Conservation (phyloP, 2,797 vertebrate species). For the Acanthornis magna region DNA sequence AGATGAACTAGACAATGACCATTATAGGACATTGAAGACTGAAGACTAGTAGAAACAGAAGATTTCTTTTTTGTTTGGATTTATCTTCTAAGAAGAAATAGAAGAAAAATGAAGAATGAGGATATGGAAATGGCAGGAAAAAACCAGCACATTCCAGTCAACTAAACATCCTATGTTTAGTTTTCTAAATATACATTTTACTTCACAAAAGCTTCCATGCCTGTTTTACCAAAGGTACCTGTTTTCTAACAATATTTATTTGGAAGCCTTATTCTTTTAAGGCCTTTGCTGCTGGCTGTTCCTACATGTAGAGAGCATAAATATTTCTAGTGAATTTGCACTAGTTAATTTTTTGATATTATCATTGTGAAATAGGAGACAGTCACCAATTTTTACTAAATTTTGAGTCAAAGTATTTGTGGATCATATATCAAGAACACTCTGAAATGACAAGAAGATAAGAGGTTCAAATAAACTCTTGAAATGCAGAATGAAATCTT, state of each 20-base stretch:
- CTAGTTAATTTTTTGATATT: background rate
- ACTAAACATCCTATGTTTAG: background rate
- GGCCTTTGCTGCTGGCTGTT: background rate
- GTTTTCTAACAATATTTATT: background rate
- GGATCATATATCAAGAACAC: background rate
- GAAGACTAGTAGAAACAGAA: background rate
- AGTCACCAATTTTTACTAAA: background rate
- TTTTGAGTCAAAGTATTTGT: background rate
- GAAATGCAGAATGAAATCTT: background rate
- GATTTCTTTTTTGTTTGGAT: background rate
- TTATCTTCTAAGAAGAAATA: background rate
- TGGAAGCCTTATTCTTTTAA: background rate
- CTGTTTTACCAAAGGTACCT: background rate
- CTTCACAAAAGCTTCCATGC: background rate
- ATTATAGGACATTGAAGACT: background rate
- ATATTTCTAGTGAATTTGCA: background rate
- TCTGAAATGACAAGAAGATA: background rate
- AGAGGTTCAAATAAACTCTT: background rate
- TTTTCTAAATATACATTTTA: background rate
- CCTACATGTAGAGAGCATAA: background rate
- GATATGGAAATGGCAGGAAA: background rate
- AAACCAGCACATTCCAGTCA: background rate
- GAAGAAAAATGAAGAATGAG: background rate
- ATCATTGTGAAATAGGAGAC: background rate
- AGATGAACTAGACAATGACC: background rate